Evolutionary conservation across 2,113 vertebrate genomes (phyloP).

Genomic region (Poecilia latipinna): DNA sequence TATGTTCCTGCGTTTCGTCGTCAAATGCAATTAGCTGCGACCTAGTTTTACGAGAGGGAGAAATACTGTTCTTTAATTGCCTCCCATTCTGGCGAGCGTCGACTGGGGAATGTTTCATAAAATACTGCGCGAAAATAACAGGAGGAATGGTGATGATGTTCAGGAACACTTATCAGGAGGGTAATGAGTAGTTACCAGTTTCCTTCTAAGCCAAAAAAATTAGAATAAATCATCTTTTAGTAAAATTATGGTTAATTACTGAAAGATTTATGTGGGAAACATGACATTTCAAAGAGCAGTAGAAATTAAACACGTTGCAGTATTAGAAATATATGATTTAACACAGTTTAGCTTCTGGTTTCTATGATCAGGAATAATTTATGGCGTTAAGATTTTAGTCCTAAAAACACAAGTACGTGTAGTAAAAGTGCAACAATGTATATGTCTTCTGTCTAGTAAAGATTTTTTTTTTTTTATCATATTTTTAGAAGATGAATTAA

Average conservation of each 20-base stretch:
- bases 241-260: conserved; percentile 38
- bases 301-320: background rate
- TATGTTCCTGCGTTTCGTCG: conserved; percentile 43
- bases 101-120: conserved; percentile 34
- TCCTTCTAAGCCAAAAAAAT: conserved; percentile 6
- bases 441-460: too few relatives aligned
- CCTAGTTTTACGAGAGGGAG: conserved; percentile 61
- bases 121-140: conserved; percentile 39
- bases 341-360: background rate
- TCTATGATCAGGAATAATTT: background rate
- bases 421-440: too few relatives aligned
- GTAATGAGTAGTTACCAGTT: conserved; percentile 61
- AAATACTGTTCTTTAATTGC: conserved; percentile 70
- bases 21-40: conserved; percentile 67
- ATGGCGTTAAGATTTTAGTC: too few relatives aligned
- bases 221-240: conserved; percentile 29
- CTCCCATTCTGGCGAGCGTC: conserved; percentile 44
- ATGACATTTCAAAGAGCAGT: conserved; percentile 24
- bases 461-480: too few relatives aligned
- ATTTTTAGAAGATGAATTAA: too few relatives aligned
- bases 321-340: background rate
- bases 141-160: conserved; percentile 43
- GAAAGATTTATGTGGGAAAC: conserved; percentile 21
- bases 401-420: too few relatives aligned
- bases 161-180: conserved; percentile 45